Base-by-base conservation (phyloP, 2,888 invertebrate species). In the Metallyticus violacea region DNA sequence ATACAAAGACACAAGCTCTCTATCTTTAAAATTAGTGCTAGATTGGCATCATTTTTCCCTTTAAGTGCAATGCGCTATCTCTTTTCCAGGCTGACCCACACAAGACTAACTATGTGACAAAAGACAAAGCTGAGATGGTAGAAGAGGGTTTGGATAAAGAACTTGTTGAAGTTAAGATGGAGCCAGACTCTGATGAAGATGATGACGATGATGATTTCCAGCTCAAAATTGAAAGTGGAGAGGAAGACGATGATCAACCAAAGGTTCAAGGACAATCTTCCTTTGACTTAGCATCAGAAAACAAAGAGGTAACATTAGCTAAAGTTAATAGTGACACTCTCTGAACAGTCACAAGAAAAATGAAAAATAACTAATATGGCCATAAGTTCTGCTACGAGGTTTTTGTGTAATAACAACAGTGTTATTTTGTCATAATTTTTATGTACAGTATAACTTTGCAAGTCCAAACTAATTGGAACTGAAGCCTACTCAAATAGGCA, bases 221-320 rank as follows among this genome's bases (percentile, higher is more conserved):
- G 40, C 76, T 62, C 0, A 89, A 89, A 7, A 89, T 91, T 29
- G 91, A 91, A 27, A 90, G 91, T 7, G 90, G 91, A 85, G 90
- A 90, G 15, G 88, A 90, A 3, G 89, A 81, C 80, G 85, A 76
- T 22, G 30, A 81, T 30, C 30, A 7, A 83, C 7, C 3, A 7
- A 26, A 40, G n/a, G 9, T n/a, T 5, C n/a, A 62, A 7, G 91
- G 90, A 26, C 90, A 91, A 85, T 90, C 92, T 0, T 91, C 93
- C 0, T 89, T 92, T 26, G 92, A 93, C 88, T 89, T 93, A 87
- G 92, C 93, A 0, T 90, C 90, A 30, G 90, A 91, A 85, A 91
- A 91, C 78, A 90, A 90, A 77, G 91, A 91, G 83, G 91, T 92
- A 89, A 88, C 85, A 26, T 25, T 25, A 28, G 80, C 22, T 26